phyloP scores from a whole-genome alignment of 2,113 vertebrate species.

The Pipra filicauda region DNA sequence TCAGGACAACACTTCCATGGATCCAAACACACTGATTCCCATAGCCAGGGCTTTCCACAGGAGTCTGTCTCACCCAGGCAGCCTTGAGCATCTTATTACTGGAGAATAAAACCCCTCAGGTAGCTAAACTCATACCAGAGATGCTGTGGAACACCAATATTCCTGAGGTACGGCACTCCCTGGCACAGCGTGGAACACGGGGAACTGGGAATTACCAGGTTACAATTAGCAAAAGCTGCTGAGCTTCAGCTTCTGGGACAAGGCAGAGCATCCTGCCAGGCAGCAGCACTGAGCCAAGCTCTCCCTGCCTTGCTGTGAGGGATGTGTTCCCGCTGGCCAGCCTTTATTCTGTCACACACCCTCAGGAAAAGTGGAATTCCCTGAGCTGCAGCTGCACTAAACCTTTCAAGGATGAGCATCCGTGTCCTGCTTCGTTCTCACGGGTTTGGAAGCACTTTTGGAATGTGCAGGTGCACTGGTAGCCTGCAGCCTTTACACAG shows the following conservation, averaged over 20 bases:
- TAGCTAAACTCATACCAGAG: neutral
- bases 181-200: neutral
- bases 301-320: neutral
- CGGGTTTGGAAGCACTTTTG: neutral
- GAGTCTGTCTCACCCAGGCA: neutral
- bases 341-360: neutral
- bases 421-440: rapidly evolving
- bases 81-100: neutral
- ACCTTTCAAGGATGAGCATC: neutral
- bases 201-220: neutral
- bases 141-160: rapidly evolving
- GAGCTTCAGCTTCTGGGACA: neutral
- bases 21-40: neutral
- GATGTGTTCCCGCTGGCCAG: neutral
- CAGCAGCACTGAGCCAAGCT: neutral
- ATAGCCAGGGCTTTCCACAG: neutral
- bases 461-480: rapidly evolving
- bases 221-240: neutral
- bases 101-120: neutral
- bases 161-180: rapidly evolving
- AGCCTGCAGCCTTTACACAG: neutral
- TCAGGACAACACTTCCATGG: rapidly evolving
- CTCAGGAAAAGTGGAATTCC: neutral
- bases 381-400: neutral
- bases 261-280: neutral